These are phyloP conservation scores for Plebejus melissa DNA, from an alignment of 2,888 invertebrate species.

Conservation along the genomic window DNA sequence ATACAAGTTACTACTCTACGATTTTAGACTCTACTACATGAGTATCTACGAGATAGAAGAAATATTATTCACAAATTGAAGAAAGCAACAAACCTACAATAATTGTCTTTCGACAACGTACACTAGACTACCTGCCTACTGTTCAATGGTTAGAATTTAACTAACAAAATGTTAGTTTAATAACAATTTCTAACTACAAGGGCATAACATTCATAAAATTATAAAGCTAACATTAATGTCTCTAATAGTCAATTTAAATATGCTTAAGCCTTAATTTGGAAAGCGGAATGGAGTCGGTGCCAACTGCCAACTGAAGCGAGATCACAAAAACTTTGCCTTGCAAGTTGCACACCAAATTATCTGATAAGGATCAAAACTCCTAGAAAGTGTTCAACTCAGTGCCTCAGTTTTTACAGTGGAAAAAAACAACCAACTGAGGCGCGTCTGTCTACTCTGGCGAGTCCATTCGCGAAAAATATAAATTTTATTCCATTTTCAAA, in stretches of 20 bases:
- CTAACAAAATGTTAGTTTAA: background rate
- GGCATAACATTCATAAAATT: constrained; percentile 11
- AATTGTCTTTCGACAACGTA: too few species aligned
- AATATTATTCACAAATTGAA: too few species aligned
- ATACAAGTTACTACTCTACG: too few species aligned
- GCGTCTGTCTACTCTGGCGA: too few species aligned
- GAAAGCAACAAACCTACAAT: too few species aligned
- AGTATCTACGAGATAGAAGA: too few species aligned
- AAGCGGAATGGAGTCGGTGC: background rate
- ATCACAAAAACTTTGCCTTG: constrained; percentile 7
- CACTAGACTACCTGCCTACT: too few species aligned
- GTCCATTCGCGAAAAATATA: too few species aligned
- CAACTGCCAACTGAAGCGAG: constrained; percentile 9
- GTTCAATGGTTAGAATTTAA: too few species aligned
- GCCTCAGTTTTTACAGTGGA: background rate
- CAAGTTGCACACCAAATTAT: background rate
- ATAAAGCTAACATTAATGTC: background rate
- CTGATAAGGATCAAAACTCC: constrained; percentile 12
- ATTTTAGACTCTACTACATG: too few species aligned
- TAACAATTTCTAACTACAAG: background rate
- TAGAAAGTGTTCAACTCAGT: background rate
- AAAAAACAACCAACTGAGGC: background rate
- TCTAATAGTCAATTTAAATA: constrained; percentile 6
- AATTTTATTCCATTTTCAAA: too few species aligned
- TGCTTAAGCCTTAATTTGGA: constrained; percentile 9